Conservation (phyloP, 2,888 invertebrate genomes). For the Oligia strigilis region DNA sequence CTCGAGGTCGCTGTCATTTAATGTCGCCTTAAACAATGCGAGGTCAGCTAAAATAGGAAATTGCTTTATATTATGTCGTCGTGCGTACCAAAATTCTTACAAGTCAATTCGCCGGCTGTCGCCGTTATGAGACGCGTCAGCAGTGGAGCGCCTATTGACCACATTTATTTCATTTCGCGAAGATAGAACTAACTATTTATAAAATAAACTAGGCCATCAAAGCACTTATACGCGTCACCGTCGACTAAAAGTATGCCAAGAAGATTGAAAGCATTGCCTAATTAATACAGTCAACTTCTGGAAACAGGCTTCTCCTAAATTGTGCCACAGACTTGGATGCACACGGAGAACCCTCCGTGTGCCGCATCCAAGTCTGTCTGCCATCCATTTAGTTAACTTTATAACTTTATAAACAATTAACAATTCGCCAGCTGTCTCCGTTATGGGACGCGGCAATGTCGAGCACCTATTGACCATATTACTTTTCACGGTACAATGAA, state of each 20-base stretch:
- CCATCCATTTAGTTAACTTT: not conserved
- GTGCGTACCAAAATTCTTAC: too few relatives aligned
- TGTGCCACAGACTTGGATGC: too few relatives aligned
- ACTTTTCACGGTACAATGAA: conserved; percentile 70
- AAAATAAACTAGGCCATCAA: not conserved
- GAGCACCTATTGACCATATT: conserved; percentile 68
- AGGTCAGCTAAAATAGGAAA: too few relatives aligned
- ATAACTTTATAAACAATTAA: conserved; percentile 1
- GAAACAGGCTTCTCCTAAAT: too few relatives aligned
- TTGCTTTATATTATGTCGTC: too few relatives aligned
- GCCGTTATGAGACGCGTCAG: conserved; percentile 23
- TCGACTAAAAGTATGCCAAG: not conserved
- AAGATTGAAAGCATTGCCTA: too few relatives aligned
- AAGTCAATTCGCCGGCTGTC: conserved; percentile 25
- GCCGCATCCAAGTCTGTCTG: not conserved
- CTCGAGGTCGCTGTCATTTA: too few relatives aligned
- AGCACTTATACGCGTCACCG: too few relatives aligned
- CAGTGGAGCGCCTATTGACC: conserved; percentile 30
- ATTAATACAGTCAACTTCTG: too few relatives aligned
- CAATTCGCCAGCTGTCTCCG: conserved; percentile 42
- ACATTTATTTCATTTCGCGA: conserved; percentile 71
- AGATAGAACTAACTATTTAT: not conserved
- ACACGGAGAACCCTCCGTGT: too few relatives aligned
- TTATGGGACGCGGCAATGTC: conserved; percentile 29
- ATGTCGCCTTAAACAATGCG: too few relatives aligned